Percentiles rank a stretch among this genome's conserved stretches.
phyloP scores from a whole-genome alignment of 2,888 invertebrate species.

The Meta bourneti region DNA sequence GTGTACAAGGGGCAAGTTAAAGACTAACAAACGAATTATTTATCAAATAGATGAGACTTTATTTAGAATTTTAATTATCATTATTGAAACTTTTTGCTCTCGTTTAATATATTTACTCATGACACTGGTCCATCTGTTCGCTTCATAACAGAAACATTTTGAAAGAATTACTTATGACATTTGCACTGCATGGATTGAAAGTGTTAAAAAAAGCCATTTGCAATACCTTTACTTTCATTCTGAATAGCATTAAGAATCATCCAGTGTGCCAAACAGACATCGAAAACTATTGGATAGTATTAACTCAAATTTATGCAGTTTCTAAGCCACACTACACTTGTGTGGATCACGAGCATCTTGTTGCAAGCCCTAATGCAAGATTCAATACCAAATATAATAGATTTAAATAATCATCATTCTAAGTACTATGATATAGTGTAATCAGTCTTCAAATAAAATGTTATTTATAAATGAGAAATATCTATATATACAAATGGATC shows the following conservation, averaged over 20 bases:
- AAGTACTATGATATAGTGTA: slow-evolving; percentile 27
- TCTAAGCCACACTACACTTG: background rate
- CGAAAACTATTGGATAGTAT: background rate
- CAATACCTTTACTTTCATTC: background rate
- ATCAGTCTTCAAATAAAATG: slow-evolving; percentile 59
- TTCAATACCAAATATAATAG: background rate
- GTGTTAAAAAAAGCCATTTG: background rate
- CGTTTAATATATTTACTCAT: too few species aligned
- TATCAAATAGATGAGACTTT: too few species aligned
- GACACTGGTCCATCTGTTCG: too few species aligned
- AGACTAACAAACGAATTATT: too few species aligned
- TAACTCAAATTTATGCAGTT: background rate
- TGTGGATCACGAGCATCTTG: background rate
- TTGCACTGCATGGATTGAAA: too few species aligned
- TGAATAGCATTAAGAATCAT: too few species aligned
- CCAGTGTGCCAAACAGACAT: background rate
- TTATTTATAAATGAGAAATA: slow-evolving; percentile 67
- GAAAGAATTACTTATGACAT: too few species aligned
- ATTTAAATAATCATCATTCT: background rate
- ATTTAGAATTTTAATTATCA: too few species aligned
- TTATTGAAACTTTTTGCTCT: too few species aligned
- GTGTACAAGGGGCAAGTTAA: too few species aligned
- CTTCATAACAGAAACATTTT: too few species aligned
- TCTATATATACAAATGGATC: slow-evolving; percentile 68
- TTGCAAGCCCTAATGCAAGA: background rate